Evolutionary conservation across 1,140 invertebrate genomes (phyloP).

Genomic region (Drosophila yakuba): DNA sequence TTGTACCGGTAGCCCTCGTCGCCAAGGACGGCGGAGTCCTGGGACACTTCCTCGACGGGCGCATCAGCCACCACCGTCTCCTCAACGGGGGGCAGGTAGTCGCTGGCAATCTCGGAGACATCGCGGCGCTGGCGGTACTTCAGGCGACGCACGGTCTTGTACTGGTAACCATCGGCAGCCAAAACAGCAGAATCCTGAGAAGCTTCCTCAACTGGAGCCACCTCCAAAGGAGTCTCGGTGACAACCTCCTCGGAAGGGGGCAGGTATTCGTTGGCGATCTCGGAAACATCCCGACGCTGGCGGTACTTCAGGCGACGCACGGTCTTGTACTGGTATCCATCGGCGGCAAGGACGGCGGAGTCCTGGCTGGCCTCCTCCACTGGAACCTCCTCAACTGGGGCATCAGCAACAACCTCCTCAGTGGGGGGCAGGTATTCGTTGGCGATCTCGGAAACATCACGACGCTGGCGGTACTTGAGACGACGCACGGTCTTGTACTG

Average conservation of each 20-base stretch:
- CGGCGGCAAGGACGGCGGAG: conserved; percentile 47
- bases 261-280: conserved; percentile 58
- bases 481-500: conserved; percentile 64
- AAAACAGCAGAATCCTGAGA: conserved; percentile 48
- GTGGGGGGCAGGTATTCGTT: conserved; percentile 63
- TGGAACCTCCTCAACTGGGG: conserved; percentile 14
- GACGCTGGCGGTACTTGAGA: conserved; percentile 58
- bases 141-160: conserved; percentile 63
- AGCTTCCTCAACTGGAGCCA: conserved; percentile 22
- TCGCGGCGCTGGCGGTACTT: conserved; percentile 64
- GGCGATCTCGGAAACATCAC: conserved; percentile 59
- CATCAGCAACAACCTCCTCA: conserved; percentile 43
- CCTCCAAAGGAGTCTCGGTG: conserved; percentile 21
- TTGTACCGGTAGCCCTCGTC: conserved; percentile 72
- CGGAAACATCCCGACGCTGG: conserved; percentile 65
- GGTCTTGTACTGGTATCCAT: conserved; percentile 70
- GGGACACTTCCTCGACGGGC: conserved; percentile 46
- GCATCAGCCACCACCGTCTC: conserved; percentile 44
- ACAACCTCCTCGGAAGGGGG: conserved; percentile 45
- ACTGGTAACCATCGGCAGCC: conserved; percentile 57
- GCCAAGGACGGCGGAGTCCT: conserved; percentile 62
- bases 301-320: conserved; percentile 63
- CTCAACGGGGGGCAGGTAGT: conserved; percentile 56
- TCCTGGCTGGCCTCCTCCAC: conserved; percentile 48
- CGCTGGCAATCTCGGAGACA: conserved; percentile 46